Conservation (phyloP, 2,797 vertebrate species). For the Phrynocephalus vlangalii region DNA sequence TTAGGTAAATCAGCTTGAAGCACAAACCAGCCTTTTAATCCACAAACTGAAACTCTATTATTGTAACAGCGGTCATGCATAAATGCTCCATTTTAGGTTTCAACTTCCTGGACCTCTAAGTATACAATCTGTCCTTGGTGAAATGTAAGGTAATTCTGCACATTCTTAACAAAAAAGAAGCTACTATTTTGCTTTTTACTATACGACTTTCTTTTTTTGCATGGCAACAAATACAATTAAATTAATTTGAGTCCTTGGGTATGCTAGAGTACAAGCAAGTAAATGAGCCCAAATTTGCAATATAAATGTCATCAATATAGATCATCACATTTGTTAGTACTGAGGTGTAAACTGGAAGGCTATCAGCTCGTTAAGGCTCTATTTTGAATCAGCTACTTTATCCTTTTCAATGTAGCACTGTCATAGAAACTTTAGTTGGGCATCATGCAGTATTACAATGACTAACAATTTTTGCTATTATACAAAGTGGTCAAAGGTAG, state of each 20-base stretch:
- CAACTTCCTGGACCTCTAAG: background rate
- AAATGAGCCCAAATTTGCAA: background rate
- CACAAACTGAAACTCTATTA: background rate
- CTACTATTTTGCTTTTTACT: background rate
- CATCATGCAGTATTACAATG: background rate
- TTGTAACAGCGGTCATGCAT: background rate
- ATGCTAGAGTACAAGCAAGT: background rate
- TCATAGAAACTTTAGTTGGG: background rate
- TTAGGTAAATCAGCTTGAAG: background rate
- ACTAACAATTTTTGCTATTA: background rate
- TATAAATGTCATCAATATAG: background rate
- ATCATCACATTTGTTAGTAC: background rate
- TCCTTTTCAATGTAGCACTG: too few relatives aligned
- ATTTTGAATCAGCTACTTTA: background rate
- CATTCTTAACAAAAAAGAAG: background rate
- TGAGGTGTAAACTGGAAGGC: background rate
- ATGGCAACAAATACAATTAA: constrained; percentile 38
- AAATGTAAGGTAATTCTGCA: background rate
- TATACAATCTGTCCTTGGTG: background rate
- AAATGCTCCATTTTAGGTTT: background rate
- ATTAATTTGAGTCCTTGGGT: background rate
- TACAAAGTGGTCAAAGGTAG: background rate
- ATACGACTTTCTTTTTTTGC: constrained; percentile 4
- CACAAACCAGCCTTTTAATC: background rate
- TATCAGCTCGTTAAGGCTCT: background rate